Base-by-base conservation (phyloP, 2,888 invertebrate genomes). In the Eilema griseolum region DNA sequence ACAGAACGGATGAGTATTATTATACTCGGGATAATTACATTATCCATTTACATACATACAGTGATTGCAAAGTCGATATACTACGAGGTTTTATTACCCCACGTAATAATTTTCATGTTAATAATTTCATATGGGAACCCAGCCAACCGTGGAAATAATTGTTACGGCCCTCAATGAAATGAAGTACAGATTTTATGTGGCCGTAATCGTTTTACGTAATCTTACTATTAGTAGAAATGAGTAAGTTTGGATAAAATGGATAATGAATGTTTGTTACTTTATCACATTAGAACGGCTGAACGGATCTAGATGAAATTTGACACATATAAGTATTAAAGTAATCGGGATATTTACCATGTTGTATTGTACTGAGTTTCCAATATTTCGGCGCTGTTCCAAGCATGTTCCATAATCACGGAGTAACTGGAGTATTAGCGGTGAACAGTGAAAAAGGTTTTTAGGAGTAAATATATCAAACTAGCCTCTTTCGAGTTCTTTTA, bases 31-130 rank as follows among this genome's bases (percentile, higher is more conserved):
- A 20, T 59, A 31, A 41, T 24, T 31, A 24, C 14, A 23, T 60
- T 60, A 57, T 33, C 14, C 31, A 24, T 69, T 37, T 24, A 52
- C 52, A 14, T n/a, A 69, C 69, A 56, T 41, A 41, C 20, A 69
- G 33, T 14, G 2, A 8, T 61, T 65, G 61, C 52, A 56, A 46
- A 23, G 10, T 20, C 20, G 26, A 23, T 3, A 11, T 31, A 59
- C 41, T 26, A 63, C 63, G 59, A 41, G 41, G 11, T 23, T 23
- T 63, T 33, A 64, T 61, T 67, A 28, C 60, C 64, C 64, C 26
- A 63, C 23, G 52, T 46, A 61, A 52, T 31, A 60, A 52, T 60
- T 69, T 33, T 33, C 52, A 56, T 66, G 61, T 61, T 61, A 66
- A 66, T 26, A 61, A 56, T 70, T 37, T 56, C n/a, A 20, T 46